Evolutionary conservation across 2,113 vertebrate genomes (phyloP).

Genomic region (Verasper variegatus): DNA sequence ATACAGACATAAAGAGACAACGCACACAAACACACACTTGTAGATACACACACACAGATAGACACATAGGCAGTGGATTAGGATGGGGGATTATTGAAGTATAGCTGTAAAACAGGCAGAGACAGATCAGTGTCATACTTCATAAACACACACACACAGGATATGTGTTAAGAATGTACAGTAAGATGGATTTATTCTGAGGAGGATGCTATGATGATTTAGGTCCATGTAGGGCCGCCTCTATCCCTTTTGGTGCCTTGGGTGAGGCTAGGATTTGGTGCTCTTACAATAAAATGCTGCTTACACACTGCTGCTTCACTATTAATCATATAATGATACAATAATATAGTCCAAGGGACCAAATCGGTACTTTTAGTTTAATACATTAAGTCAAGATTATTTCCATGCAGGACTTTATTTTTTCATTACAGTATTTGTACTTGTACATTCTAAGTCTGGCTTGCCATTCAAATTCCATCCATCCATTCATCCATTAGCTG

Average conservation of each 20-base stretch:
- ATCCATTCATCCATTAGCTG: no score
- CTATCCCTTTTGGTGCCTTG: not conserved
- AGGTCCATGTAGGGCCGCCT: not conserved
- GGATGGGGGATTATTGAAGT: conserved; percentile 70
- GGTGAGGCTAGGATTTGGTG: not conserved
- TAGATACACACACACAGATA: conserved; percentile 20
- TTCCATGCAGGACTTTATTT: not conserved
- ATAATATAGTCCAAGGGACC: not conserved
- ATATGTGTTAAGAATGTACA: conserved; percentile 46
- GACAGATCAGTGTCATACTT: conserved; percentile 72
- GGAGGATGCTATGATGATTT: conserved; percentile 44
- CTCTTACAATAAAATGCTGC: not conserved
- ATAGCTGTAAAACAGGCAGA: conserved; percentile 71
- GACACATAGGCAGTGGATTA: conserved; percentile 66
- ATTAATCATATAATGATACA: not conserved
- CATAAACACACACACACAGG: conserved; percentile 42
- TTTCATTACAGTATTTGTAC: not conserved
- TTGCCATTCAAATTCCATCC: no score
- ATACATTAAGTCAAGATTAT: not conserved
- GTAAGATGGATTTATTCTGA: conserved; percentile 61
- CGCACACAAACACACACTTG: conserved; percentile 9
- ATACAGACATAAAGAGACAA: conserved; percentile 43
- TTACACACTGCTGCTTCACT: not conserved
- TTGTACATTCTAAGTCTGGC: not conserved
- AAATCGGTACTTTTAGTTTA: not conserved